These are phyloP conservation scores for Pyrgus malvae DNA, from an alignment of 2,888 invertebrate genomes.

Conservation along the genomic window DNA sequence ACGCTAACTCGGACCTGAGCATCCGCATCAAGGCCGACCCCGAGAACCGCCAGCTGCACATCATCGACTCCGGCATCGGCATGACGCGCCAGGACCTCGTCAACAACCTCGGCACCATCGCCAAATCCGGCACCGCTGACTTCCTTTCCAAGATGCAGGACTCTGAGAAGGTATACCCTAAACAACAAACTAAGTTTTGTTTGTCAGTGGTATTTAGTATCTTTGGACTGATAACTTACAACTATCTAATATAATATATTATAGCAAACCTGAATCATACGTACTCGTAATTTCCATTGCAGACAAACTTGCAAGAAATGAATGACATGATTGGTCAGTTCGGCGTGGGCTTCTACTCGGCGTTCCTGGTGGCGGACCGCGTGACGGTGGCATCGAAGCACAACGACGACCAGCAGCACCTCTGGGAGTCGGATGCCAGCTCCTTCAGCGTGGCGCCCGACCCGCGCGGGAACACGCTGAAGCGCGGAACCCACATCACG, in stretches of 20 bases:
- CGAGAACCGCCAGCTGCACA: slow-evolving; percentile 94
- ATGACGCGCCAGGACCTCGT: slow-evolving; percentile 97
- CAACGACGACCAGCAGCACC: slow-evolving; percentile 95
- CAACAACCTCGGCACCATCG: slow-evolving; percentile 98
- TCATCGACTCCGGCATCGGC: slow-evolving; percentile 98
- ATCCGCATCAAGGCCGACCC: slow-evolving; percentile 97
- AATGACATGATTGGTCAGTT: slow-evolving; percentile 99
- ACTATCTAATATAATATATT: too few species aligned
- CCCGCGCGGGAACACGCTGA: slow-evolving; percentile 95
- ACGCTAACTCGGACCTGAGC: slow-evolving; percentile 89
- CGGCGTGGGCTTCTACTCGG: slow-evolving; percentile 99
- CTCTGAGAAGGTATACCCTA: slow-evolving; percentile 56
- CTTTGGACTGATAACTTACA: too few species aligned
- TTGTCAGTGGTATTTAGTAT: too few species aligned
- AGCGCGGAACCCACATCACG: slow-evolving; percentile 94
- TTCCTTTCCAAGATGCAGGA: slow-evolving; percentile 96
- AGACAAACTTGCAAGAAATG: slow-evolving; percentile 85
- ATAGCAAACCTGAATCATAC: too few species aligned
- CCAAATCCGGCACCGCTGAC: slow-evolving; percentile 98
- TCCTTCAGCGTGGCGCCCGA: slow-evolving; percentile 95
- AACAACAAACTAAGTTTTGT: too few species aligned
- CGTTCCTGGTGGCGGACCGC: slow-evolving; percentile 97
- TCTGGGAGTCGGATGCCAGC: slow-evolving; percentile 98
- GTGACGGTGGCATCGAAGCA: slow-evolving; percentile 98
- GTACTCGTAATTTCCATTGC: slow-evolving; percentile 17